Conservation (phyloP, 2,113 vertebrate genomes). For the Podocnemis expansa region DNA sequence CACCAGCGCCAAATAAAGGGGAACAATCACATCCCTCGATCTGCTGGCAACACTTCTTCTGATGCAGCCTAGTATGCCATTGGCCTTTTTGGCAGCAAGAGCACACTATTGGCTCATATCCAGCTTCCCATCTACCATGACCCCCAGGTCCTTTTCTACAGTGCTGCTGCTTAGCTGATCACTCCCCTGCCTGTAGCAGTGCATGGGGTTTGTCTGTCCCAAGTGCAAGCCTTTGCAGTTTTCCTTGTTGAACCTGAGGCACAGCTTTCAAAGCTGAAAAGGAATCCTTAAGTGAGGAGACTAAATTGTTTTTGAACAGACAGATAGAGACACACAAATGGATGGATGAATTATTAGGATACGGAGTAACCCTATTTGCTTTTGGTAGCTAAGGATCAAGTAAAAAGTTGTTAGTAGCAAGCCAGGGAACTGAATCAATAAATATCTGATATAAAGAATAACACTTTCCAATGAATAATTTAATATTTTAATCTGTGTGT, state of each 20-base stretch:
- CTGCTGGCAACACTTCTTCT: too few relatives aligned
- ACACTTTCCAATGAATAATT: not conserved
- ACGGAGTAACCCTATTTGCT: not conserved
- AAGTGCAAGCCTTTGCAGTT: too few relatives aligned
- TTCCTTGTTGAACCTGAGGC: not conserved
- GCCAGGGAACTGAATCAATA: not conserved
- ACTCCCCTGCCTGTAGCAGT: too few relatives aligned
- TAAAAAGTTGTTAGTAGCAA: not conserved
- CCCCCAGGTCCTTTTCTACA: too few relatives aligned
- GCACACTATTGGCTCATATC: too few relatives aligned
- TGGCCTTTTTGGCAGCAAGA: too few relatives aligned
- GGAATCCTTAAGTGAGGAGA: not conserved
- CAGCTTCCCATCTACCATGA: too few relatives aligned
- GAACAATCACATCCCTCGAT: too few relatives aligned
- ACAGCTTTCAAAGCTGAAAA: not conserved
- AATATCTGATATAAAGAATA: not conserved
- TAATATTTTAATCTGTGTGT: not conserved
- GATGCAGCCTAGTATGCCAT: too few relatives aligned
- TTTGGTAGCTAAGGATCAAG: not conserved
- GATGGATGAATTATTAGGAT: not conserved
- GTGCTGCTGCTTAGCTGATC: too few relatives aligned
- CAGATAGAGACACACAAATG: not conserved
- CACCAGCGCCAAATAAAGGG: too few relatives aligned
- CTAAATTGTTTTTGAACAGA: not conserved
- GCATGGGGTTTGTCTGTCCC: too few relatives aligned